phyloP scores from a whole-genome alignment of 2,888 invertebrate genomes.

The Oxytorus armatus region DNA sequence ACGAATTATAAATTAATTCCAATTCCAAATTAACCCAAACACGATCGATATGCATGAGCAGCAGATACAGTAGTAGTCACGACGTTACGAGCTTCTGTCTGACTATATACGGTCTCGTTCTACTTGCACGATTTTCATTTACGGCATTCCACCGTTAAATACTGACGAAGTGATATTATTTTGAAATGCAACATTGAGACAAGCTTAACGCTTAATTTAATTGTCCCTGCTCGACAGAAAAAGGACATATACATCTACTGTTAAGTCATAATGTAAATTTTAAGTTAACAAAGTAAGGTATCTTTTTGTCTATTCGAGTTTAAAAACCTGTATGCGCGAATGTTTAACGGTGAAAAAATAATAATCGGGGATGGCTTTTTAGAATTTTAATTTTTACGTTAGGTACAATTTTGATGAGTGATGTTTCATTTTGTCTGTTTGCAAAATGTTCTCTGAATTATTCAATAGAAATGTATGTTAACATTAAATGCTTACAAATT shows the following conservation, averaged over 20 bases:
- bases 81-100: constrained; percentile 27
- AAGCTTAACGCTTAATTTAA: neutral
- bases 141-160: neutral
- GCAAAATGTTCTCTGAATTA: no score
- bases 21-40: constrained; percentile 67
- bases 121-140: constrained; percentile 42
- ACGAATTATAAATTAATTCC: constrained; percentile 66
- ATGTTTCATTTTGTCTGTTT: no score
- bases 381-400: no score
- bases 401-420: no score
- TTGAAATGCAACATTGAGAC: neutral
- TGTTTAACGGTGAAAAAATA: no score
- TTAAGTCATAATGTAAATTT: neutral
- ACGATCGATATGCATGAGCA: constrained; percentile 51
- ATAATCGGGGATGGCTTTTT: no score
- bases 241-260: neutral
- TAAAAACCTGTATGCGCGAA: no score
- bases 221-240: neutral
- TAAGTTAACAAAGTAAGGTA: no score
- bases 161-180: neutral
- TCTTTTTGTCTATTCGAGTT: no score
- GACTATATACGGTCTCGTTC: constrained; percentile 29
- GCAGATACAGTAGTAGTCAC: neutral
- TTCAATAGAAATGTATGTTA: no score
- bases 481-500: no score